Percentiles rank a stretch among this genome's conserved stretches.
Evolutionary conservation across 2,113 vertebrate species (phyloP).

Genomic region (Upupa epops): DNA sequence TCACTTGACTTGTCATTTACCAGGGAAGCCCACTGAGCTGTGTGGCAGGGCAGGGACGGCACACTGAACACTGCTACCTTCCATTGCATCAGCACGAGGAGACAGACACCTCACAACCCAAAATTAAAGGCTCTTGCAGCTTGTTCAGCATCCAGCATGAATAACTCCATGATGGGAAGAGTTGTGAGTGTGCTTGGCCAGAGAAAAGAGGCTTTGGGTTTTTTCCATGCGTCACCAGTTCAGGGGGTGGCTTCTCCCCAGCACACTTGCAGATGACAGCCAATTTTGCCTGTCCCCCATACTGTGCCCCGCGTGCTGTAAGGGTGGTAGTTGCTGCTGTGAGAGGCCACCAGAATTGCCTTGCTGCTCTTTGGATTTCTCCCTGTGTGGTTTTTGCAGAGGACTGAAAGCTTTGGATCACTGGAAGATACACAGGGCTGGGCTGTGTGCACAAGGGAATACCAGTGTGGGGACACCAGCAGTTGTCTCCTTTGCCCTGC

Average conservation of each 20-base stretch:
- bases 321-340: fast-evolving
- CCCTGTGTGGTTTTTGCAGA: not conserved
- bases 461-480: fast-evolving
- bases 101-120: not conserved
- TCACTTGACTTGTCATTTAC: not conserved
- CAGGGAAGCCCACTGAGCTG: not conserved
- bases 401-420: not conserved
- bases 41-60: not conserved
- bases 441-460: not conserved
- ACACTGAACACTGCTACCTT: not conserved
- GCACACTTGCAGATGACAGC: not conserved
- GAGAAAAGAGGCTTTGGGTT: not conserved
- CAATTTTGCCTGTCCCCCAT: not conserved
- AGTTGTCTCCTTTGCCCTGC: not conserved
- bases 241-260: not conserved
- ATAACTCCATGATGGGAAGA: fast-evolving
- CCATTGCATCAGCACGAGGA: not conserved
- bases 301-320: not conserved
- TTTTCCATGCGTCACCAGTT: not conserved
- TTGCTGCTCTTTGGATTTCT: not conserved
- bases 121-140: not conserved
- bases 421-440: no score
- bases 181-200: not conserved
- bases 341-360: not conserved
- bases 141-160: not conserved